Evolutionary conservation across 2,113 vertebrate species (phyloP).

Genomic region (Rhagologus leucostigma): DNA sequence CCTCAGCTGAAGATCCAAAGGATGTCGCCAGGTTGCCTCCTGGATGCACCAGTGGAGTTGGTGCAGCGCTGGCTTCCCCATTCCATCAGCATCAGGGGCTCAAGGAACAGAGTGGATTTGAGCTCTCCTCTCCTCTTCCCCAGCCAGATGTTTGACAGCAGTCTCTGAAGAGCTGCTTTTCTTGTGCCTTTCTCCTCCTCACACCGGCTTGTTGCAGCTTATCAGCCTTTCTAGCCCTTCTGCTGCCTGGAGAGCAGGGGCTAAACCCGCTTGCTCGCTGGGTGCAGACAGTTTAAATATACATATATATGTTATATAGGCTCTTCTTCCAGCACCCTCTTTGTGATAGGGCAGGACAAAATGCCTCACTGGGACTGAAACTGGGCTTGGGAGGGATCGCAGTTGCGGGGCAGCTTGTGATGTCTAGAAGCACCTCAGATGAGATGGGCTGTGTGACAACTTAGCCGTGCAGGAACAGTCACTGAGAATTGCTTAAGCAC

Average conservation of each 20-base stretch:
- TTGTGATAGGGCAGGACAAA: neutral
- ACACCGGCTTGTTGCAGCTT: constrained; percentile 59
- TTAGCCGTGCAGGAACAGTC: neutral
- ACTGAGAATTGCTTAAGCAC: neutral
- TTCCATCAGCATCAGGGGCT: constrained; percentile 56
- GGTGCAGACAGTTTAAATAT: constrained; percentile 38
- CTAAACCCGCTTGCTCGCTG: neutral
- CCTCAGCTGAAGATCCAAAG: constrained; percentile 72
- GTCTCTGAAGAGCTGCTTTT: constrained; percentile 66
- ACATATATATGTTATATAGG: neutral
- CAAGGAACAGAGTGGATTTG: constrained; percentile 59
- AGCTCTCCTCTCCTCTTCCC: constrained; percentile 42
- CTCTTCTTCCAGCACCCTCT: constrained; percentile 27
- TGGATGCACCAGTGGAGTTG: constrained; percentile 59
- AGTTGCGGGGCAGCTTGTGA: neutral
- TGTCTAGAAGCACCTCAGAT: neutral
- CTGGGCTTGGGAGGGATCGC: neutral
- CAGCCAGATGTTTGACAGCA: constrained; percentile 62
- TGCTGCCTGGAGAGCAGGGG: constrained; percentile 3
- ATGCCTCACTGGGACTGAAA: neutral
- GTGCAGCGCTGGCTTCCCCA: constrained; percentile 54
- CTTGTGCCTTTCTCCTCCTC: constrained; percentile 76
- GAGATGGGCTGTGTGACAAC: neutral
- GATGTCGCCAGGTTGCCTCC: constrained; percentile 64
- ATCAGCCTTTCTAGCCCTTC: constrained; percentile 45